Percentiles rank a stretch among this genome's conserved stretches.
phyloP scores from a whole-genome alignment of 2,113 vertebrate species.

The Cepphus grylle region DNA sequence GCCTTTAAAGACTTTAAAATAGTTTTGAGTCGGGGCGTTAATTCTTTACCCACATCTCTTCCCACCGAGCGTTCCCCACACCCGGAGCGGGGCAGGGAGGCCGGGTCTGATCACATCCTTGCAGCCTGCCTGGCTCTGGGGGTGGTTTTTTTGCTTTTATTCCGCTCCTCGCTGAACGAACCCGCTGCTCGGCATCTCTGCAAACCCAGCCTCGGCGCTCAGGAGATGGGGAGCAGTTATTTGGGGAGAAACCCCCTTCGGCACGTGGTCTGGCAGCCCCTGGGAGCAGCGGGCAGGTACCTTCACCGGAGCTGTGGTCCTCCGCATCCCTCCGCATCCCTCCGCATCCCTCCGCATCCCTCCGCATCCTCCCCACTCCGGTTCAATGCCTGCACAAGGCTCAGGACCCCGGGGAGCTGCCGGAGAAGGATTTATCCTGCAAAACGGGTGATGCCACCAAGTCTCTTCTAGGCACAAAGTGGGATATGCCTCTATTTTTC shows the following conservation, averaged over 20 bases:
- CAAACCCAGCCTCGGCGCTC: fast-evolving
- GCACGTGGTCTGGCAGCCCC: fast-evolving
- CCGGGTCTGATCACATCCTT: fast-evolving
- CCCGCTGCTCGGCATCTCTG: fast-evolving
- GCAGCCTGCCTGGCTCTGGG: not conserved
- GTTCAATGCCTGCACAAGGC: fast-evolving
- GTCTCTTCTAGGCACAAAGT: fast-evolving
- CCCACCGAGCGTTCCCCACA: fast-evolving
- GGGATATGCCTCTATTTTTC: not conserved
- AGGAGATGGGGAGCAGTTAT: not conserved
- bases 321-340: not conserved
- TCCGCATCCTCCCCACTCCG: not conserved
- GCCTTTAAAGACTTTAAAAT: not conserved
- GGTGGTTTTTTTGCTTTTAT: not conserved
- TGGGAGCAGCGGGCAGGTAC: not conserved
- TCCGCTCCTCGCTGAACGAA: fast-evolving
- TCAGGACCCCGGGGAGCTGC: not conserved
- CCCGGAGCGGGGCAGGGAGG: not conserved
- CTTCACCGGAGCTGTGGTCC: fast-evolving
- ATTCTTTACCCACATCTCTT: fast-evolving
- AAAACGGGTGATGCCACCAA: fast-evolving
- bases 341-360: not conserved
- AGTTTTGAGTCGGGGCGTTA: not conserved
- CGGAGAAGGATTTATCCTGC: not conserved
- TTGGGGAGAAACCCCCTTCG: not conserved